Conservation (phyloP, 2,113 vertebrate species). For the Heptranchias perlo region DNA sequence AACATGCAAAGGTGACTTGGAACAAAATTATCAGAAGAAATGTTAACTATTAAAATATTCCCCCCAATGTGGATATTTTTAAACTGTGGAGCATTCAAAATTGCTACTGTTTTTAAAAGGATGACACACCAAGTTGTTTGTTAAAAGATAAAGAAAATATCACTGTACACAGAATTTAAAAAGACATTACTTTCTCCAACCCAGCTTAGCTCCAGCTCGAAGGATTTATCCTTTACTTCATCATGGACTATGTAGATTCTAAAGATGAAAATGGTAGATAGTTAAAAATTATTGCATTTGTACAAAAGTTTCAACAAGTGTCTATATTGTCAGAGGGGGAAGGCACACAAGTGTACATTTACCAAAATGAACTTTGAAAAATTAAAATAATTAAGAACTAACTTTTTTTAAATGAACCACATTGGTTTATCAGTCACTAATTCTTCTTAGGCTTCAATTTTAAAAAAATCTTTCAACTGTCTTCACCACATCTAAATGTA, state of each 20-base stretch:
- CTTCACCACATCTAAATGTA: background rate
- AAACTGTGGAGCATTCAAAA: background rate
- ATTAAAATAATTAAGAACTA: too few relatives aligned
- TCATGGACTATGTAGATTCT: slow-evolving; percentile 99
- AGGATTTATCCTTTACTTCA: slow-evolving; percentile 98
- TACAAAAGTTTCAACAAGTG: background rate
- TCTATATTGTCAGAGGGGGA: too few relatives aligned
- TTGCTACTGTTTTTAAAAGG: background rate
- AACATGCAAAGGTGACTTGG: too few relatives aligned
- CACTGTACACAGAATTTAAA: background rate
- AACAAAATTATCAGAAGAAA: too few relatives aligned
- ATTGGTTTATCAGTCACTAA: background rate
- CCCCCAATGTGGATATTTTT: background rate
- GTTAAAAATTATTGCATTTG: background rate
- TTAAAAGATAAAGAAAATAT: too few relatives aligned
- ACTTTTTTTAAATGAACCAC: too few relatives aligned
- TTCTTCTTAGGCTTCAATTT: background rate
- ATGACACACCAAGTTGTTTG: background rate
- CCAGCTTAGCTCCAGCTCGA: slow-evolving; percentile 97
- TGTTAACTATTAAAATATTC: background rate
- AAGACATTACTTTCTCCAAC: slow-evolving; percentile 83
- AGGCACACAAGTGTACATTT: background rate
- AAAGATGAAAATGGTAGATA: slow-evolving; percentile 44
- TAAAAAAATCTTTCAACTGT: background rate
- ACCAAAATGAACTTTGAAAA: too few relatives aligned